These are phyloP conservation scores for western clawed frog (Xenopus tropicalis) DNA, from an alignment of 2,113 vertebrate species.

Conservation along the genomic window DNA sequence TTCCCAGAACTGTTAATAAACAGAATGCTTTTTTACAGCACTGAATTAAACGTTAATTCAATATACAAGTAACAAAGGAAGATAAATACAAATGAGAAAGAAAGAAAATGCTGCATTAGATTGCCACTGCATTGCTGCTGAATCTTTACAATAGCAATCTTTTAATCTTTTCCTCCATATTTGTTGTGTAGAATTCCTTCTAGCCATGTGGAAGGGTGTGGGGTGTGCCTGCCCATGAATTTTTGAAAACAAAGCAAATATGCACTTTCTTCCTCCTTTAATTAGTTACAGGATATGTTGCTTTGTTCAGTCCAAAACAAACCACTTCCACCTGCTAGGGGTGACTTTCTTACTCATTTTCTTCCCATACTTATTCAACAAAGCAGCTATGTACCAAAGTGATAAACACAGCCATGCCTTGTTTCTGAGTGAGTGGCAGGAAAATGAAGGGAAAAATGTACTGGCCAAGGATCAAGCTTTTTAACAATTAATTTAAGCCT, in stretches of 20 bases:
- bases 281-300: constrained; percentile 37
- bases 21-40: too few species aligned
- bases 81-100: too few species aligned
- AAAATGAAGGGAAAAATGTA: constrained; percentile 12
- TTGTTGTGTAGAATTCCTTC: neutral
- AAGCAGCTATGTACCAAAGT: neutral
- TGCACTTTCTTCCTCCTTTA: constrained; percentile 1
- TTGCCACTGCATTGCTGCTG: too few species aligned
- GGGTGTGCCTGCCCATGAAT: neutral
- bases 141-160: too few species aligned
- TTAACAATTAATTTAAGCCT: too few species aligned
- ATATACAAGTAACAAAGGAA: too few species aligned
- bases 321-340: constrained; percentile 25
- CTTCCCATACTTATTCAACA: neutral
- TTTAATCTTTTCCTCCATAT: too few species aligned
- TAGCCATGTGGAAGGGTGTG: neutral
- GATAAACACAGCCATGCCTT: neutral
- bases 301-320: constrained; percentile 31
- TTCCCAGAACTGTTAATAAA: too few species aligned
- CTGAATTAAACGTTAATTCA: too few species aligned
- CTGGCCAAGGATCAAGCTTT: neutral
- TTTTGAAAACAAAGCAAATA: constrained; percentile 31
- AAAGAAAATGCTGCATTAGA: too few species aligned
- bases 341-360: neutral
- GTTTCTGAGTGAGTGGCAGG: neutral